phyloP scores from a whole-genome alignment of 1,140 invertebrate species.

The Drosophila mauritiana region DNA sequence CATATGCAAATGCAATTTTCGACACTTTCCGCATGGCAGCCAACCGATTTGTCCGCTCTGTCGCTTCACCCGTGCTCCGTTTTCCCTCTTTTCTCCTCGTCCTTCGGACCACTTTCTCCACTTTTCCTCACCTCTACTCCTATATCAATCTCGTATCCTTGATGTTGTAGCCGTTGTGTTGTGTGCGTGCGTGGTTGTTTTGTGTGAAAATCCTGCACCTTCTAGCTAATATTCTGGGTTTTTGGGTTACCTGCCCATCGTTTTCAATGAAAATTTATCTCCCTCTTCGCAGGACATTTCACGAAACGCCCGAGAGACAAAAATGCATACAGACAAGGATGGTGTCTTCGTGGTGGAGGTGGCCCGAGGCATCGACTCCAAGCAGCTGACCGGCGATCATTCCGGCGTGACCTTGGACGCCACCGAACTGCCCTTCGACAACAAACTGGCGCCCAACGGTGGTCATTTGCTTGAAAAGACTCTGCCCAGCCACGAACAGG shows the following conservation, averaged over 20 bases:
- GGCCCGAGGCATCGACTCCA: constrained; percentile 79
- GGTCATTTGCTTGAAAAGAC: constrained; percentile 44
- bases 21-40: constrained; percentile 69
- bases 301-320: constrained; percentile 88
- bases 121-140: neutral
- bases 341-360: constrained; percentile 92
- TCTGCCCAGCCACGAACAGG: constrained; percentile 72
- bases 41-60: constrained; percentile 60
- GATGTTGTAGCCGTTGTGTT: constrained; percentile 36
- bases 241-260: neutral
- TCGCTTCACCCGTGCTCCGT: constrained; percentile 6
- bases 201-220: constrained; percentile 8
- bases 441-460: constrained; percentile 39
- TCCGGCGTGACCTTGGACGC: constrained; percentile 58
- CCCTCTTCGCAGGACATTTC: constrained; percentile 86
- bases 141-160: constrained; percentile 5
- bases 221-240: neutral
- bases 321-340: constrained; percentile 89
- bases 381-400: constrained; percentile 60
- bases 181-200: constrained; percentile 17
- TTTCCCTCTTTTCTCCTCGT: neutral
- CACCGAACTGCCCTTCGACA: constrained; percentile 70
- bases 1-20: constrained; percentile 79
- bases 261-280: constrained; percentile 4
- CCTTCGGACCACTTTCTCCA: constrained; percentile 1